Conservation (phyloP, 2,113 vertebrate species). For the Chascanopsetta lugubris region DNA sequence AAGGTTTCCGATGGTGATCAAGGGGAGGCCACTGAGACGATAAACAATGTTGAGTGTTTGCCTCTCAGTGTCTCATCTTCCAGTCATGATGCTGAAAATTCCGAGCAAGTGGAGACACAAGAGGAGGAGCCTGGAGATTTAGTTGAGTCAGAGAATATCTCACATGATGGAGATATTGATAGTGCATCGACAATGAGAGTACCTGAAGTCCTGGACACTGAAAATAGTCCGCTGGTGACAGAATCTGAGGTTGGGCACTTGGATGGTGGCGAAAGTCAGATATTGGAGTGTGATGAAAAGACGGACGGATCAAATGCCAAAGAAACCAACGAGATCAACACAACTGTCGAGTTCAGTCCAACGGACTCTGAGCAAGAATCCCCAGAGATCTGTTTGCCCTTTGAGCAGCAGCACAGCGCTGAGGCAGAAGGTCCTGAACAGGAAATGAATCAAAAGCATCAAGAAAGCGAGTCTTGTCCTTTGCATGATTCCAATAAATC, state of each 20-base stretch:
- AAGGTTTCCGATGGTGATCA: background rate
- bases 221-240: slow-evolving; percentile 1
- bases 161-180: background rate
- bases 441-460: background rate
- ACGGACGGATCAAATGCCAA: background rate
- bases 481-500: background rate
- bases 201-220: background rate
- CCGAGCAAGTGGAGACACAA: background rate
- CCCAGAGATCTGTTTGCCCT: background rate
- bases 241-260: background rate
- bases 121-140: slow-evolving; percentile 15
- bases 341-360: background rate
- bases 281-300: background rate
- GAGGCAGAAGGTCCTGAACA: slow-evolving; percentile 9
- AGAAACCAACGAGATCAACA: background rate
- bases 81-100: background rate
- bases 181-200: background rate
- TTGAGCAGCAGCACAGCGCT: background rate
- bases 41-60: background rate
- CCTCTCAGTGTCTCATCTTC: background rate
- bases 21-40: slow-evolving; percentile 7
- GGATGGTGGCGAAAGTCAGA: background rate
- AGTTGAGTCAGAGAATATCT: background rate
- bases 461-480: background rate
- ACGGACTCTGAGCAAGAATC: background rate